These are phyloP conservation scores for Leucozona laternaria DNA, from an alignment of 2,888 invertebrate genomes.

Conservation along the genomic window DNA sequence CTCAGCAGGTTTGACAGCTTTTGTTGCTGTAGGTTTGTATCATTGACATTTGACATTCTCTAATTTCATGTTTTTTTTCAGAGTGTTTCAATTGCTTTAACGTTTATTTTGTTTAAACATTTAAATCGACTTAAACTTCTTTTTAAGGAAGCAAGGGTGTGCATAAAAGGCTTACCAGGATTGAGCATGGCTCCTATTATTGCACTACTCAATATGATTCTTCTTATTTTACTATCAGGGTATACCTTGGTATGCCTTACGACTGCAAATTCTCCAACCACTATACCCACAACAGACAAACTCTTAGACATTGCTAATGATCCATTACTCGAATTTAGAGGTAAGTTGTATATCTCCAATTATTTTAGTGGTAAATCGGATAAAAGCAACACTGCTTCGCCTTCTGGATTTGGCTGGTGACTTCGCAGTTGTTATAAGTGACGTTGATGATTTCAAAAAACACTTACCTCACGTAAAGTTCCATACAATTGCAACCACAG, in stretches of 20 bases:
- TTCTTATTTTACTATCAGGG: background rate
- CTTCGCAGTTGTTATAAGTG: too few species aligned
- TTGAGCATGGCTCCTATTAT: background rate
- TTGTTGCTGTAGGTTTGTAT: background rate
- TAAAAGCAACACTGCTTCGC: too few species aligned
- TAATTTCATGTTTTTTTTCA: background rate
- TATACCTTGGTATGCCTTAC: conserved; percentile 8
- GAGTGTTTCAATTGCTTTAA: background rate
- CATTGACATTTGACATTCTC: background rate
- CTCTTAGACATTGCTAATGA: background rate
- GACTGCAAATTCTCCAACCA: background rate
- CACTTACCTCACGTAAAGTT: too few species aligned
- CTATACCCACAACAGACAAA: background rate
- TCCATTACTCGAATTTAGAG: background rate
- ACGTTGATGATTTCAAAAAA: too few species aligned
- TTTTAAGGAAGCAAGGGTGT: background rate
- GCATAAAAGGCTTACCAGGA: background rate
- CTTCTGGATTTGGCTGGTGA: too few species aligned
- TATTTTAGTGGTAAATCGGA: too few species aligned
- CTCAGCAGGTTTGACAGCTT: background rate
- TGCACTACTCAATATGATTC: background rate
- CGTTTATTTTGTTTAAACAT: background rate
- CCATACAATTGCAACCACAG: too few species aligned
- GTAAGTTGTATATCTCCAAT: too few species aligned
- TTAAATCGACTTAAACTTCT: background rate